Evolutionary conservation across 2,113 vertebrate species (phyloP), one percentile per base, ranked within the genome.

Genomic region (Micronycteris hirsuta): DNA sequence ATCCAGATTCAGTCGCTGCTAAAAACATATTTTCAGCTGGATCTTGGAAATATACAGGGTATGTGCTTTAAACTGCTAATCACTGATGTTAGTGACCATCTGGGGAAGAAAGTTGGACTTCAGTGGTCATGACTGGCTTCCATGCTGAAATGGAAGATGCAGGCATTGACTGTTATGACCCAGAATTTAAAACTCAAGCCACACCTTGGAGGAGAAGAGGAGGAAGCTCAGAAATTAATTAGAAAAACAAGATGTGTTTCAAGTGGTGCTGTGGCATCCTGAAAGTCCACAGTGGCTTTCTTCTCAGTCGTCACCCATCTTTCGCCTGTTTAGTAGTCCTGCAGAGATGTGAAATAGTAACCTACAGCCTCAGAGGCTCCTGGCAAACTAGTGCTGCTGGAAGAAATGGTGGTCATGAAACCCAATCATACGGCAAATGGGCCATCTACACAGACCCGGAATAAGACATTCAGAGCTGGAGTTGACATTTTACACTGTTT

Each of bases 351-450:
- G 94, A 96, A 94, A 92, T 36, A 93, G 24, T 91, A 96, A 94
- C 81, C 26, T 95, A 63, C n/a, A 70, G 73, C 96, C 89, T 76
- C 95, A 78, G 93, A 89, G 14, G 47, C 28, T 0, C 0, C 47
- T 95, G 22, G 24, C 88, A 93, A 96, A 89, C 67, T 93, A 94
- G 96, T 95, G 96, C 95, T 96, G 89, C 71, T 83, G 58, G 76
- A 16, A 94, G 94, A 94, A 96, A 92, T 61, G 31, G 47, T 90
- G 81, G 31, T 83, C 74, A 56, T 85, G 96, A 93, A 97, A 98
- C 97, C 78, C 68, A 95, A 94, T 93, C 94, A 82, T 90, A 96
- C 33, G 96, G 90, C 90, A 97, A 97, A 95, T 92, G 96, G 81
- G 73, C 95, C 93, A 95, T 97, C 95, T 95, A 86, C 78, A 94